Evolutionary conservation across 2,797 vertebrate species (phyloP).

Genomic region (Buceros bicornis): DNA sequence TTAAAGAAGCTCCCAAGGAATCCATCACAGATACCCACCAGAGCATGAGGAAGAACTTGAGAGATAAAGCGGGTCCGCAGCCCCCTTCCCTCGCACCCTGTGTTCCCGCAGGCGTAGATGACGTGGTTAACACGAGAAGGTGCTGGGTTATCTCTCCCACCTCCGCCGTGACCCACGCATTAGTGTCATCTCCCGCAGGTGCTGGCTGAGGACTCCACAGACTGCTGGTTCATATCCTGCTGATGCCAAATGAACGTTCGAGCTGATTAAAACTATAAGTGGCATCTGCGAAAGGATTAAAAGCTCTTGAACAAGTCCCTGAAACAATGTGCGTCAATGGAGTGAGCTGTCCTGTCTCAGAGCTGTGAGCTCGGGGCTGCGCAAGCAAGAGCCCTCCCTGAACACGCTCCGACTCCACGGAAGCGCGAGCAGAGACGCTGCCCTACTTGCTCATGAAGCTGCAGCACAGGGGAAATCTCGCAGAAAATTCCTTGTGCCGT

Average conservation of each 20-base stretch:
- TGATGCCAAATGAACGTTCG: background rate
- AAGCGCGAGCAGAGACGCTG: background rate
- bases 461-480: background rate
- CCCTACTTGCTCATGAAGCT: background rate
- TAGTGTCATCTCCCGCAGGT: background rate
- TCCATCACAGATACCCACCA: accelerated
- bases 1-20: background rate
- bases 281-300: conserved; percentile 47
- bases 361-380: background rate
- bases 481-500: background rate
- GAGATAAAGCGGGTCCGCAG: background rate
- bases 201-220: background rate
- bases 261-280: conserved; percentile 56
- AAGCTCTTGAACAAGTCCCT: conserved; percentile 26
- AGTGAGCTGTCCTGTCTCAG: background rate
- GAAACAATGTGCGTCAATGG: background rate
- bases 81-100: background rate
- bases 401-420: background rate
- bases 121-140: background rate
- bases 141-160: background rate
- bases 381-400: background rate
- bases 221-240: conserved; percentile 13
- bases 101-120: background rate
- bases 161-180: background rate
- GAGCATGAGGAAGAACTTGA: background rate